These are phyloP conservation scores for Strix occidentalis DNA, from an alignment of 2,797 vertebrate genomes.

Conservation along the genomic window DNA sequence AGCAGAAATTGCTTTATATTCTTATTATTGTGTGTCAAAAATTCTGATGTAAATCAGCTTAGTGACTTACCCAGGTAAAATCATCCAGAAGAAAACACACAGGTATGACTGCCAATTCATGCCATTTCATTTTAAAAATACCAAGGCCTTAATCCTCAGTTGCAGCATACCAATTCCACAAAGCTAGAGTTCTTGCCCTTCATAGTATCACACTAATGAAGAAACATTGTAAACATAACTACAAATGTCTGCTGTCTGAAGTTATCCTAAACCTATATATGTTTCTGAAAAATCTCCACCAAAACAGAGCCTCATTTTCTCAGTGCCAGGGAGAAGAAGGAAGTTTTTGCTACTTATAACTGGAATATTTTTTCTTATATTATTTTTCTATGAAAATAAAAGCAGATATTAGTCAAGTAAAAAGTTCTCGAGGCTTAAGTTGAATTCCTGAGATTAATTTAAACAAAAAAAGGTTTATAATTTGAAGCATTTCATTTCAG, in stretches of 20 bases:
- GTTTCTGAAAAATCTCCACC: neutral
- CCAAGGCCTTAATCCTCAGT: neutral
- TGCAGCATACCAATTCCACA: neutral
- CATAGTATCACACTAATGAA: neutral
- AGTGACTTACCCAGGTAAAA: neutral
- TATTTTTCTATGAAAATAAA: neutral
- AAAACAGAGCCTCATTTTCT: neutral
- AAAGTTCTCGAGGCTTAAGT: neutral
- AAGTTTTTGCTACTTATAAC: neutral
- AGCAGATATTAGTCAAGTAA: neutral
- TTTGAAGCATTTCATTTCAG: neutral
- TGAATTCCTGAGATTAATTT: neutral
- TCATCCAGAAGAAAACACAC: neutral
- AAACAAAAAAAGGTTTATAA: neutral
- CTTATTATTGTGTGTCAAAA: neutral
- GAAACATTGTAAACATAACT: neutral
- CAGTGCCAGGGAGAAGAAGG: neutral
- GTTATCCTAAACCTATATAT: neutral
- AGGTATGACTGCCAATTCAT: neutral
- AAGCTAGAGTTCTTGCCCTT: neutral
- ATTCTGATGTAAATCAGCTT: neutral
- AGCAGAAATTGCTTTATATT: neutral
- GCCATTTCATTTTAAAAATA: neutral
- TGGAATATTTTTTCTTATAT: neutral
- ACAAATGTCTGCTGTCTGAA: neutral